A percentile compares a stretch with the other conserved stretches of the same genome.
phyloP scores from a whole-genome alignment of 1,140 invertebrate species.

The Phthorimaea operculella region DNA sequence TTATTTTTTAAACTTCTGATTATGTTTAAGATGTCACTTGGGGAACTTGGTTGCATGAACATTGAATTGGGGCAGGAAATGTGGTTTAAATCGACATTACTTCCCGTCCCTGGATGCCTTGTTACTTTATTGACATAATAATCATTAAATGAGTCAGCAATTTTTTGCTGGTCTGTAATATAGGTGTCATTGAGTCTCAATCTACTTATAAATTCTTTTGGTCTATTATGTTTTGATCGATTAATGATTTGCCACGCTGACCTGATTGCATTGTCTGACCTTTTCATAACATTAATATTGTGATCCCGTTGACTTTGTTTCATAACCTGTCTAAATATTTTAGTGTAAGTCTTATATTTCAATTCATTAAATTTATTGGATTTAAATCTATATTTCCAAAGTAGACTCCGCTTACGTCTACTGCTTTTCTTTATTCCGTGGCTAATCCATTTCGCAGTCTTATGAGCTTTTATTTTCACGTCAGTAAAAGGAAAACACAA shows the following conservation, averaged over 20 bases:
- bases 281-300: slow-evolving; percentile 3
- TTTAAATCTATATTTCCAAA: slow-evolving; percentile 1
- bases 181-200: background rate
- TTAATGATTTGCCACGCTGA: slow-evolving; percentile 7
- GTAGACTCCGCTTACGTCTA: slow-evolving; percentile 1
- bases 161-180: background rate
- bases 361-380: background rate
- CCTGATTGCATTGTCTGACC: background rate
- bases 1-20: slow-evolving; percentile 15
- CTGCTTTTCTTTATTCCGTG: slow-evolving; percentile 2
- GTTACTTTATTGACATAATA: slow-evolving; percentile 4
- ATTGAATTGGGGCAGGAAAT: slow-evolving; percentile 1
- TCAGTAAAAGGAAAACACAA: slow-evolving; percentile 5
- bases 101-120: background rate
- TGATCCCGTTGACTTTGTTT: background rate
- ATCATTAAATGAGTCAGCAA: slow-evolving; percentile 10
- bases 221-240: background rate
- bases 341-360: slow-evolving; percentile 2
- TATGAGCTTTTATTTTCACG: slow-evolving; percentile 1
- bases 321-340: slow-evolving; percentile 2
- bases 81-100: background rate
- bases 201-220: background rate
- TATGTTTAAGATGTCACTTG: slow-evolving; percentile 11
- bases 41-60: slow-evolving; percentile 5
- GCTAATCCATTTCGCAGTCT: slow-evolving; percentile 6